Conservation (phyloP, 2,888 invertebrate species). For the Oscheius onirici region DNA sequence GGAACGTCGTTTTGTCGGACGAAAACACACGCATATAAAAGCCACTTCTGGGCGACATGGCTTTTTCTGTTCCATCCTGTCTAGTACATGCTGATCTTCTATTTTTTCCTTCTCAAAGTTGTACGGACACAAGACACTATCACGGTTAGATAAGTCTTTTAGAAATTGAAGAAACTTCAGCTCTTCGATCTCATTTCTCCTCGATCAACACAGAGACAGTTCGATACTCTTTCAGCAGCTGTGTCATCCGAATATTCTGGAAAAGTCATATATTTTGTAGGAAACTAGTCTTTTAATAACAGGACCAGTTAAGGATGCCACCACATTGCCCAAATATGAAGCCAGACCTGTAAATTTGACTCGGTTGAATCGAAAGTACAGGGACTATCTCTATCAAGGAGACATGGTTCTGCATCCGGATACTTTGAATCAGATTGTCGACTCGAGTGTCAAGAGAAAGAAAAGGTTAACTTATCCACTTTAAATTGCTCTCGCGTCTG, state of each 20-base stretch:
- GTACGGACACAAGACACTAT: not conserved
- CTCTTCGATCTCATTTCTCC: constrained; percentile 45
- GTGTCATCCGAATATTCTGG: constrained; percentile 24
- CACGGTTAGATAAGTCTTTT: not conserved
- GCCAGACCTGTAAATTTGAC: constrained; percentile 45
- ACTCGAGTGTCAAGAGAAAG: constrained; percentile 7
- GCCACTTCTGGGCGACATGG: not conserved
- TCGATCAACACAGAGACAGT: constrained; percentile 46
- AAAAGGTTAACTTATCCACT: constrained; percentile 31
- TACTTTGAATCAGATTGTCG: constrained; percentile 39
- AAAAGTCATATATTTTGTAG: constrained; percentile 16
- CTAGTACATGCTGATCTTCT: not conserved
- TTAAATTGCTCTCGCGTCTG: too few species aligned
- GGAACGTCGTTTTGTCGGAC: not conserved
- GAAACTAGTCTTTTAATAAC: not conserved
- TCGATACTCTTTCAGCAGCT: constrained; percentile 40
- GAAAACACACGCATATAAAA: not conserved
- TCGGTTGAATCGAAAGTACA: constrained; percentile 46
- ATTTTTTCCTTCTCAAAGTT: too few species aligned
- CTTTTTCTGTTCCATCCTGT: not conserved
- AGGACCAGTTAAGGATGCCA: constrained; percentile 40
- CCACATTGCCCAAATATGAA: constrained; percentile 42
- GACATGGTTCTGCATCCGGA: constrained; percentile 49
- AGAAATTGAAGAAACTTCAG: constrained; percentile 30
- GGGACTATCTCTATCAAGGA: constrained; percentile 49